Base-by-base conservation (phyloP, 2,888 invertebrate genomes). In the Lochmaea crataegi region DNA sequence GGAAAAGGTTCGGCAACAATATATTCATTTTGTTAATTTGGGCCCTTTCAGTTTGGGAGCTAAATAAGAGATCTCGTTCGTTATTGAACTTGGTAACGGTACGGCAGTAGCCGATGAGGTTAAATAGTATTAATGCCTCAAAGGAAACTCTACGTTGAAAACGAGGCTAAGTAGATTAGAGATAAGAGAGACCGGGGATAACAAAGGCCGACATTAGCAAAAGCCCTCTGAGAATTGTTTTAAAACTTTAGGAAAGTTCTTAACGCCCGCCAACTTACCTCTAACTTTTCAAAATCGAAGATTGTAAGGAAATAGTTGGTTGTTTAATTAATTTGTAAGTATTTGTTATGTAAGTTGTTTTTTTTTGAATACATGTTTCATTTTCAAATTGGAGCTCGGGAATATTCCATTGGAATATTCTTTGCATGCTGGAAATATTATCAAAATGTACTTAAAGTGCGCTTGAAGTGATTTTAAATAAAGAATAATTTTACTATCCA, bases 161-260 rank as follows among this genome's bases (percentile, higher is more conserved):
- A 68, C 74, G 69, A 66, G 68, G 75, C 64, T 65, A 71, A 77
- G 72, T 74, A 75, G 75, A 75, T 77, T 77, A 74, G 65, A 74
- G 74, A 77, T 75, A 77, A 74, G 74, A 74, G 75, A 73, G 71
- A 77, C 65, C 72, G 72, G 38, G 72, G 74, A 74, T 70, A 75
- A 69, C 73, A 77, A 75, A 75, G 72, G 72, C 68, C 57, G 66
- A 67, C 72, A 75, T 75, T 73, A 73, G 68, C 65, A 67, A 67
- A 68, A 73, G 71, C 71, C 75, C 69, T 66, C 58, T 53, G 75
- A 74, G 76, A 76, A 66, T 76, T 73, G 73, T 74, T 75, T 73
- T 64, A 68, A 69, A 76, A 75, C 70, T 75, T 74, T 65, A 61
- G 51, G 64, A 71, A 74, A 76, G 65, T 69, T 76, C 74, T 68